Conservation (phyloP, 2,888 invertebrate species). For the Poecilobothrus nobilitatus region DNA sequence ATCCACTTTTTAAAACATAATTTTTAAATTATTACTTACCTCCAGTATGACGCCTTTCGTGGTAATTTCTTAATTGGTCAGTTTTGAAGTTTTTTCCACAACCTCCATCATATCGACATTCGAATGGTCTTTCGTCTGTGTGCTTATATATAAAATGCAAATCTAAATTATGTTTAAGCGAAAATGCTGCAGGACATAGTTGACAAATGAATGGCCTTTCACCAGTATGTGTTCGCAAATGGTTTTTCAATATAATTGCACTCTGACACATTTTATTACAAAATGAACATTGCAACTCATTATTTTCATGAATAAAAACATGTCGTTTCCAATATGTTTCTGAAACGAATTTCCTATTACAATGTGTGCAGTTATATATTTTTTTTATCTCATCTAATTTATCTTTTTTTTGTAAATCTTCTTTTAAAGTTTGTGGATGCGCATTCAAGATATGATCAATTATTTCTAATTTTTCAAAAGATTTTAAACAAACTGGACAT, state of each 20-base stretch:
- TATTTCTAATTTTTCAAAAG: not conserved
- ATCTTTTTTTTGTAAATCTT: not conserved
- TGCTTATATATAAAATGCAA: slow-evolving; percentile 11
- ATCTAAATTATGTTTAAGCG: not conserved
- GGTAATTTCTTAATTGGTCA: not conserved
- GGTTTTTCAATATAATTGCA: not conserved
- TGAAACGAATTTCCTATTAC: not conserved
- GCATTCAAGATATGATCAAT: not conserved
- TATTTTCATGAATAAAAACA: not conserved
- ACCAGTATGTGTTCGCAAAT: not conserved
- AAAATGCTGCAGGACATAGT: not conserved
- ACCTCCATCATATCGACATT: slow-evolving; percentile 11
- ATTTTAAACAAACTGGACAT: not conserved
- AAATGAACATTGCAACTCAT: not conserved
- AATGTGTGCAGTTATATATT: not conserved
- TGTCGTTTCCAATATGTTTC: not conserved
- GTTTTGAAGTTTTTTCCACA: not conserved
- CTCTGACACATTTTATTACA: not conserved
- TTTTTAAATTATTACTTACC: not conserved
- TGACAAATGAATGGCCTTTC: not conserved
- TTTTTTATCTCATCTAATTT: not conserved
- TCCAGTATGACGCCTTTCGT: not conserved
- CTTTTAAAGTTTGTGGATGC: not conserved
- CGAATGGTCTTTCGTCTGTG: slow-evolving; percentile 16
- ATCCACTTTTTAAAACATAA: too few relatives aligned